Conservation (phyloP, 2,888 invertebrate species). For the Bugulina stolonifera region DNA sequence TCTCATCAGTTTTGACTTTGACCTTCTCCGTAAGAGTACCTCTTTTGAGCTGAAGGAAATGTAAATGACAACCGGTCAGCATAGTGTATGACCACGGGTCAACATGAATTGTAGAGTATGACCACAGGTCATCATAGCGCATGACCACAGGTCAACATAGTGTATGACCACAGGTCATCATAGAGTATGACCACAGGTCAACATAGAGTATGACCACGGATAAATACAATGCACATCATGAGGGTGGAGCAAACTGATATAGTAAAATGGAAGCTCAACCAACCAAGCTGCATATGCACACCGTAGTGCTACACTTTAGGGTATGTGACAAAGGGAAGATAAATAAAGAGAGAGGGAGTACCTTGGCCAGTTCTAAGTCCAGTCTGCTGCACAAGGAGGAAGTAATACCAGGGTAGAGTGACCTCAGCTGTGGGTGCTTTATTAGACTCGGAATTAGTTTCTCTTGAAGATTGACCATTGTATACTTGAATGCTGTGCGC, state of each 20-base stretch:
- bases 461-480: neutral
- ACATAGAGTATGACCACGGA: too few species aligned
- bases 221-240: too few species aligned
- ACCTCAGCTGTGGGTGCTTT: neutral
- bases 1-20: neutral
- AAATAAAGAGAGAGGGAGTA: too few species aligned
- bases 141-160: too few species aligned
- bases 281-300: too few species aligned
- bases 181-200: too few species aligned
- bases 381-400: neutral
- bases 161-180: neutral
- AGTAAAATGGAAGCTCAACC: too few species aligned
- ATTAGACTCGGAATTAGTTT: neutral
- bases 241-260: too few species aligned
- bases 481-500: neutral
- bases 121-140: too few species aligned
- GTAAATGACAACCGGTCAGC: neutral
- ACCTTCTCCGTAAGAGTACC: neutral
- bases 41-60: neutral
- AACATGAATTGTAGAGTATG: too few species aligned
- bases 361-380: neutral
- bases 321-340: too few species aligned
- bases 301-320: too few species aligned
- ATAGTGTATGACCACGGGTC: neutral
- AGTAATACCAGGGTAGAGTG: neutral